phyloP scores from a whole-genome alignment of 2,888 invertebrate species.

The Drosophila acutilabella region DNA sequence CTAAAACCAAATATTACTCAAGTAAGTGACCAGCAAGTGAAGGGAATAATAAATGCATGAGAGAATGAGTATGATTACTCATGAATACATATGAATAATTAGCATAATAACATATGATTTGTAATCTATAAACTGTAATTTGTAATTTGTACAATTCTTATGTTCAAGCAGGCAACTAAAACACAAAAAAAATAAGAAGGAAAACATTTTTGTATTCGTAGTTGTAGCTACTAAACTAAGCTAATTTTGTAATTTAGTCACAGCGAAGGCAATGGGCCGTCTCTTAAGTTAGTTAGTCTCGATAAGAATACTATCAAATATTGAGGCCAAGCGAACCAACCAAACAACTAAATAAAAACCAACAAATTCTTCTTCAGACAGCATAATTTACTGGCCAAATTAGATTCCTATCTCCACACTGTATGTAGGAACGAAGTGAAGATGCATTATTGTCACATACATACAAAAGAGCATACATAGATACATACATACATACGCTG shows the following conservation, averaged over 20 bases:
- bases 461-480: conserved; percentile 51
- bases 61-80: conserved; percentile 24
- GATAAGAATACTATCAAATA: conserved; percentile 20
- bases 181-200: background rate
- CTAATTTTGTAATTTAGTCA: conserved; percentile 68
- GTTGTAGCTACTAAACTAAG: conserved; percentile 52
- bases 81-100: conserved; percentile 38
- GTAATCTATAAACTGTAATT: conserved; percentile 38
- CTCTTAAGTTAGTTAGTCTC: conserved; percentile 26
- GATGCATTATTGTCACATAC: background rate
- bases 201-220: conserved; percentile 33
- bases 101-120: conserved; percentile 27
- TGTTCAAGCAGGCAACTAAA: conserved; percentile 39
- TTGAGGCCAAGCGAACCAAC: conserved; percentile 36
- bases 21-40: conserved; percentile 56
- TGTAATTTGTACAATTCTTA: conserved; percentile 51
- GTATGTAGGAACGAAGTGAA: conserved; percentile 30
- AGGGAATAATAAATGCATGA: conserved; percentile 58
- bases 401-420: conserved; percentile 55
- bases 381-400: conserved; percentile 67
- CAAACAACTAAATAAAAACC: conserved; percentile 2
- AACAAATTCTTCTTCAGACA: conserved; percentile 22
- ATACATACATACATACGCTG: conserved; percentile 50
- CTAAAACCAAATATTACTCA: conserved; percentile 74
- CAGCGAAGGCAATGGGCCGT: conserved; percentile 31